Base-by-base conservation (phyloP, 2,113 vertebrate species). In the Hipposideros armiger region DNA sequence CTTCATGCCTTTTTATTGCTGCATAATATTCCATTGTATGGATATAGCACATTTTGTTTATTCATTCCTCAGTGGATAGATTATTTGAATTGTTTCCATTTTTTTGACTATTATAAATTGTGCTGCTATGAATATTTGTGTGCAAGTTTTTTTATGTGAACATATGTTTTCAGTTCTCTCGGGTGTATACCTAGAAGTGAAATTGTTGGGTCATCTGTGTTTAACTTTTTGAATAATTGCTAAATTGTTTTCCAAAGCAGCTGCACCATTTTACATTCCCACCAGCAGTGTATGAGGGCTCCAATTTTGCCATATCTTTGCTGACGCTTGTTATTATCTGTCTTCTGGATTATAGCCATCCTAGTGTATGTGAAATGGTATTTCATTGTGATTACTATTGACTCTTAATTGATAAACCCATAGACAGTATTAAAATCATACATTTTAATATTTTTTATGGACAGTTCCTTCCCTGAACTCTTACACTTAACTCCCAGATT, bases 161-260 rank as follows among this genome's bases (percentile, higher is more conserved):
- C 40, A 80, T 60, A 47, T 67, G 45, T 54, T 76, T 83, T 84
- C 52, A 77, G 1, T 93, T 90, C 64, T 90, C 78, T 85, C 70
- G n/a, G 81, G 36, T 91, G 3, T 82, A 67, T 66, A 50, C 45
- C 50, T 74, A 62, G 26, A 62, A 87, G 30, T 87, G 16, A 47
- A 91, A 91, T 69, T 76, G n/a, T 76, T 90, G 56, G 42, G 13
- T 74, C 87, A 76, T 81, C 11, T 60, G 22, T 52, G 50, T 80
- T 80, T 93, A 90, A 87, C 81, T 90, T 91, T 91, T 69, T 94
- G 66, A 94, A 60, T 72, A 86, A 42, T 32, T 67, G 50, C 66
- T 40, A 81, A 93, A 90, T 42, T 74, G 32, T 93, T 90, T 90
- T 80, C 47, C 64, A 86, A 89, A 96, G 40, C 28, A 91, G 52